Evolutionary conservation across 1,140 invertebrate genomes (phyloP), one percentile per base, ranked within the genome.

Genomic region (Nebria ingens): DNA sequence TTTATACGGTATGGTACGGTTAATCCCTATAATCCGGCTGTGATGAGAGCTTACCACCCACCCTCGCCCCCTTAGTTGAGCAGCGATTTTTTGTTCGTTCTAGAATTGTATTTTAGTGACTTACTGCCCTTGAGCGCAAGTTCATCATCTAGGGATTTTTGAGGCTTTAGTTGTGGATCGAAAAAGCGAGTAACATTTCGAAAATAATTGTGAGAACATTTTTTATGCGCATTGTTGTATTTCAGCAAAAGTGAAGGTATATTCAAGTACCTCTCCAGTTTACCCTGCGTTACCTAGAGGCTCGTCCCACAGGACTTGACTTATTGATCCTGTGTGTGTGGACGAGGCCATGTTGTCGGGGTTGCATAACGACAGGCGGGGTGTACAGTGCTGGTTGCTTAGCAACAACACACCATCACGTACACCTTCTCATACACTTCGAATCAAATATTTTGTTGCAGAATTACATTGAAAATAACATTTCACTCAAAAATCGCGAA

Each of bases 241-340:
- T n/a, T n/a, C n/a, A n/a, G n/a, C n/a, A n/a, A n/a, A n/a, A n/a
- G n/a, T n/a, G n/a, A n/a, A n/a, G n/a, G n/a, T n/a, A n/a, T n/a
- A n/a, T n/a, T n/a, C n/a, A 21, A 55, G 53, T 23, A 49, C 38
- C 21, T 20, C 34, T 40, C 21, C 17, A 34, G 15, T 20, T 22
- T 21, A 6, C 17, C 2, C 53, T 21, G 23, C 20, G 17, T 49
- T 15, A 19, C 23, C 3, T n/a, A 25, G 12, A 38, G 21, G 23
- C 15, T 20, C 12, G 49, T 57, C 56, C 51, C 56, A 21, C 34
- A 53, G 56, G 56, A 57, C 56, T 57, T 57, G 56, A 57, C 56
- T 57, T 57, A 57, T 57, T 57, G 56, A 57, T 57, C 56, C 56
- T 51, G 22, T 2, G 17, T 17, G 19, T 42, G 51, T 29, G 51